phyloP scores from a whole-genome alignment of 2,888 invertebrate genomes.

The Lamproptera curius region DNA sequence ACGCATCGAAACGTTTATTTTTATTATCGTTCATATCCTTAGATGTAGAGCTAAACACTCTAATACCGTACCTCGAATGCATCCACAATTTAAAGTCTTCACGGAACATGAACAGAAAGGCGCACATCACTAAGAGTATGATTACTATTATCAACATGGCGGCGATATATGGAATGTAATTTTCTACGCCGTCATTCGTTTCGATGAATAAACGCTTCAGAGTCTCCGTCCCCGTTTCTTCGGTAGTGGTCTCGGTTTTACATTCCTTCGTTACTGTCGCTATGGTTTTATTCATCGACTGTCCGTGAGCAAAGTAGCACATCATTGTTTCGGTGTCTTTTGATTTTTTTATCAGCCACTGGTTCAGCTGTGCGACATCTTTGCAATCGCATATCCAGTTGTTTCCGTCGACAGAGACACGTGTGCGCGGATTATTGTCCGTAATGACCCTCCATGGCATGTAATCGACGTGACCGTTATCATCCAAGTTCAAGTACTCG shows the following conservation, averaged over 20 bases:
- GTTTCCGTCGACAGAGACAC: slow-evolving; percentile 86
- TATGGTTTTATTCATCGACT: slow-evolving; percentile 71
- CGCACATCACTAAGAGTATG: slow-evolving; percentile 82
- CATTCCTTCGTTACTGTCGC: slow-evolving; percentile 74
- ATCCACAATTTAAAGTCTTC: slow-evolving; percentile 89
- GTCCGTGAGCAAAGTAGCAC: slow-evolving; percentile 79
- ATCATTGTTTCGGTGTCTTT: slow-evolving; percentile 82
- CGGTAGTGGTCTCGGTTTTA: slow-evolving; percentile 81
- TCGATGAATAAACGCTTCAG: slow-evolving; percentile 79
- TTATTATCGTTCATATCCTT: slow-evolving; percentile 75
- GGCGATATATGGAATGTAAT: slow-evolving; percentile 86
- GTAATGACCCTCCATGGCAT: slow-evolving; percentile 85
- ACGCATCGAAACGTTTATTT: slow-evolving; percentile 90
- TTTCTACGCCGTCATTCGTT: slow-evolving; percentile 81
- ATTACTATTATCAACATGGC: slow-evolving; percentile 84
- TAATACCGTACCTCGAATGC: slow-evolving; percentile 86
- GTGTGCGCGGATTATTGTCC: slow-evolving; percentile 81
- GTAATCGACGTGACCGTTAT: slow-evolving; percentile 87
- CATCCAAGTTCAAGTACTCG: slow-evolving; percentile 85
- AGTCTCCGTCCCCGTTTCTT: slow-evolving; percentile 78
- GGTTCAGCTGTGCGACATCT: slow-evolving; percentile 82
- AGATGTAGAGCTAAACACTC: slow-evolving; percentile 82
- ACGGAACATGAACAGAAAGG: slow-evolving; percentile 85
- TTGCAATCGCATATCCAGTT: slow-evolving; percentile 91
- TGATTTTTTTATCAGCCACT: slow-evolving; percentile 83